Base-by-base conservation (phyloP, 35 echinoderm and acorn worm species). In the Antedon bifida region DNA sequence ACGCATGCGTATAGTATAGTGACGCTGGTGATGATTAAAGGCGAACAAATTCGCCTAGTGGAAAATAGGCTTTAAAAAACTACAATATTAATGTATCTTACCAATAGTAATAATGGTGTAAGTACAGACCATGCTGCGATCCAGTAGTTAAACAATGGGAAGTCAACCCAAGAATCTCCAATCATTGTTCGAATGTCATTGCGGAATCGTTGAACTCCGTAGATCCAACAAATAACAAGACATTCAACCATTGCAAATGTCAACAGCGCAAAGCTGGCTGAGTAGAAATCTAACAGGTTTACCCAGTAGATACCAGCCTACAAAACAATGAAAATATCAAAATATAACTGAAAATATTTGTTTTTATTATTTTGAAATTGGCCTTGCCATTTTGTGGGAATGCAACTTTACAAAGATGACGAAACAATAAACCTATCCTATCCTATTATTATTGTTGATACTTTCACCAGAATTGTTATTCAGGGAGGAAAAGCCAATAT, bases 141-240 rank as follows among this genome's bases (percentile, higher is more conserved):
- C 82, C 82, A 89, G 36, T 32, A 44, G 35, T 83, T 77, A 51
- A 89, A 89, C 7, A 77, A 32, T 46, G 74, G 83, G 34, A 80
- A 77, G 77, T 89, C 82, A 9, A 89, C 88, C 75, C 30, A 39
- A 34, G 78, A 80, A 45, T 85, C 31, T 3, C 82, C 88, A 0
- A 89, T 83, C 88, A 89, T 89, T 17, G 75, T 34, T 8, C 88
- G 82, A 9, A 89, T 89, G 82, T 89, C 88, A 85, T 89, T 89
- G 42, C 78, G 75, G 44, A 89, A 83, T 32, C 88, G 82, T 1
- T 51, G 36, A 32, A 84, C 84, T 32, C 88, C 88, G 32, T 89
- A 89, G 29, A 89, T 78, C 88, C 88, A 89, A 0, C 36, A 56
- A 16, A 99, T 81, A 5, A 83, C 90, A 3, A 92, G 55, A 31